These are phyloP conservation scores for Ageneiosus marmoratus DNA, from an alignment of 2,113 vertebrate species.

Conservation along the genomic window DNA sequence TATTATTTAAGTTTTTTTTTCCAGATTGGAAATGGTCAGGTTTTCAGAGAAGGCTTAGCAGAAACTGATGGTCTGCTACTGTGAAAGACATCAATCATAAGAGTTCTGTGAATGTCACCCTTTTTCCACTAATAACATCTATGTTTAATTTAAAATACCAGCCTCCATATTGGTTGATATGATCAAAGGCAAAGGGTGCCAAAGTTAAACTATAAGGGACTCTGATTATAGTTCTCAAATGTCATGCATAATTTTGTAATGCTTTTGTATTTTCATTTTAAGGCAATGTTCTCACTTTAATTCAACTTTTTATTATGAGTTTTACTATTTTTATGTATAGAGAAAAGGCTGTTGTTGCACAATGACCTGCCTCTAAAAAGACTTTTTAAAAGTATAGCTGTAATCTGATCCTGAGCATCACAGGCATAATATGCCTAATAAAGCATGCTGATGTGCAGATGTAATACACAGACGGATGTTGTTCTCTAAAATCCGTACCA, in stretches of 20 bases:
- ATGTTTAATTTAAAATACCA: not conserved
- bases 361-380: slow-evolving; percentile 19
- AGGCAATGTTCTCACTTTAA: not conserved
- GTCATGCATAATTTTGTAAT: not conserved
- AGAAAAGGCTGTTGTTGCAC: slow-evolving; percentile 13
- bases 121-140: slow-evolving; percentile 1
- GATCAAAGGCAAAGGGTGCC: slow-evolving; percentile 25
- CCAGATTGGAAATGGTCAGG: too few species aligned
- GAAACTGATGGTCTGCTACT: too few species aligned
- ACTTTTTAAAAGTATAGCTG: not conserved
- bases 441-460: not conserved
- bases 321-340: not conserved
- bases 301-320: not conserved
- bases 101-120: not conserved
- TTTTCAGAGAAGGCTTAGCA: too few species aligned
- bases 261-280: not conserved
- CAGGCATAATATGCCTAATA: not conserved
- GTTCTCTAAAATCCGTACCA: not conserved
- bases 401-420: not conserved
- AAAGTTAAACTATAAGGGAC: slow-evolving; percentile 8
- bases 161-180: not conserved
- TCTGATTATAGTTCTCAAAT: slow-evolving; percentile 19
- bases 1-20: too few species aligned
- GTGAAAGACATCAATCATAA: not conserved
- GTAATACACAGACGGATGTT: not conserved